Evolutionary conservation across 2,113 vertebrate species (phyloP).

Genomic region (Onychostoma macrolepis): DNA sequence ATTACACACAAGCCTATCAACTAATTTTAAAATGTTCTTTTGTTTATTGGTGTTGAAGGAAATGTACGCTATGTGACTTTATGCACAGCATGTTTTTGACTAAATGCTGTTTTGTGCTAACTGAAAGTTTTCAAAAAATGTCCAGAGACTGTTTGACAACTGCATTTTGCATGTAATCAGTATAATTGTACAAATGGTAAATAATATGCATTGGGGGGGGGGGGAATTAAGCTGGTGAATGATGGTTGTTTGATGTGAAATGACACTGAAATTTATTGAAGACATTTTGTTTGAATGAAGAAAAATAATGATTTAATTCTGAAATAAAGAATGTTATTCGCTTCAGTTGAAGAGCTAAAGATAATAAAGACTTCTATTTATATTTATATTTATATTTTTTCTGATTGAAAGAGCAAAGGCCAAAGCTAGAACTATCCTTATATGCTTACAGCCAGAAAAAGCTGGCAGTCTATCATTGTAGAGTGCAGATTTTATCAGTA

Average conservation of each 20-base stretch:
- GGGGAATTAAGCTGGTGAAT: background rate
- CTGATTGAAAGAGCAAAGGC: conserved; percentile 32
- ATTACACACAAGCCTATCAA: background rate
- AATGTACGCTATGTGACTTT: background rate
- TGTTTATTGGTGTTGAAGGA: background rate
- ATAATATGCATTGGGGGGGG: background rate
- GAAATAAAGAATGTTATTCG: background rate
- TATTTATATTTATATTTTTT: background rate
- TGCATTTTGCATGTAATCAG: background rate
- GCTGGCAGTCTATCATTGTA: background rate
- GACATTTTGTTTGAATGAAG: background rate
- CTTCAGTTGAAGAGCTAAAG: conserved; percentile 1
- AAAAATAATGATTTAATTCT: background rate
- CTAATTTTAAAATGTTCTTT: background rate
- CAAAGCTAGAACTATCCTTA: conserved; percentile 43
- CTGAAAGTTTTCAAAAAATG: background rate
- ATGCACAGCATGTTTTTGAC: background rate
- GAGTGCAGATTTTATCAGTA: conserved; percentile 25
- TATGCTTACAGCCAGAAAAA: conserved; percentile 4
- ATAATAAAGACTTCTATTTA: conserved; percentile 20
- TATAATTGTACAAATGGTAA: no score
- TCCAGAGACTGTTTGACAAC: no score
- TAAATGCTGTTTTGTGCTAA: background rate
- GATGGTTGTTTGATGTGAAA: background rate
- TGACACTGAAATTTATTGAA: background rate